Base-by-base conservation (phyloP, 2,113 vertebrate species). In the Coptodon rendalli region DNA sequence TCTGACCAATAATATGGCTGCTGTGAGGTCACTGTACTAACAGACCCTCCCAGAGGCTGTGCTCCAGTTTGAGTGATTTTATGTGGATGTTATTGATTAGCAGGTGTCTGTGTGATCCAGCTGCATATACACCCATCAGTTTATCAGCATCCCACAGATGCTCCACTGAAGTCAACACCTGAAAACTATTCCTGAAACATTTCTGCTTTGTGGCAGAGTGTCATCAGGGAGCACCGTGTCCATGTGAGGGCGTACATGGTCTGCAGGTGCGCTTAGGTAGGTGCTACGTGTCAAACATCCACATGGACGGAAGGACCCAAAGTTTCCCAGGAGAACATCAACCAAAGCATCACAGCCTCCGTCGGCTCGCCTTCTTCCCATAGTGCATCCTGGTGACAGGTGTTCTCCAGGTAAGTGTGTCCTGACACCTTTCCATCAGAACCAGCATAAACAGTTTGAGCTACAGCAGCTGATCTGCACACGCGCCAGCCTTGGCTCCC, bases 31-130 rank as follows among this genome's bases (percentile, higher is more conserved):
- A 68, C 11, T 40, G 36, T 22, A 9, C 63, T 68, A 68, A 68
- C 63, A 40, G 2, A 66, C 19, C 34, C 17, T 38, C 31, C 63
- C 34, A 2, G 36, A 68, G 0, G 36, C 63, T 68, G 61, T 0
- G 34, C 61, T 68, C 36, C 34, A 40, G 0, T 0, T 14, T 22
- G 63, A 68, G 19, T 5, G 34, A 68, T 68, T 68, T 22, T 68
- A 40, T 40, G 6, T 68, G 34, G 63, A 22, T 68, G 3, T 40
- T 68, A 5, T 8, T 40, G 61, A 38, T 66, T 22, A 66, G 34
- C 61, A 66, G 61, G 61, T 66, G 34, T 66, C 61, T 36, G 31
- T 63, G 59, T 63, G 59, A 63, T 6, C 6, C 57, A 36, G 31
- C 16, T 68, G 63, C 11, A 68, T 40, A 14, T 40, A 14, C 63